These are phyloP conservation scores for Homarus gammarus DNA, from an alignment of 2,888 invertebrate genomes.

Conservation along the genomic window DNA sequence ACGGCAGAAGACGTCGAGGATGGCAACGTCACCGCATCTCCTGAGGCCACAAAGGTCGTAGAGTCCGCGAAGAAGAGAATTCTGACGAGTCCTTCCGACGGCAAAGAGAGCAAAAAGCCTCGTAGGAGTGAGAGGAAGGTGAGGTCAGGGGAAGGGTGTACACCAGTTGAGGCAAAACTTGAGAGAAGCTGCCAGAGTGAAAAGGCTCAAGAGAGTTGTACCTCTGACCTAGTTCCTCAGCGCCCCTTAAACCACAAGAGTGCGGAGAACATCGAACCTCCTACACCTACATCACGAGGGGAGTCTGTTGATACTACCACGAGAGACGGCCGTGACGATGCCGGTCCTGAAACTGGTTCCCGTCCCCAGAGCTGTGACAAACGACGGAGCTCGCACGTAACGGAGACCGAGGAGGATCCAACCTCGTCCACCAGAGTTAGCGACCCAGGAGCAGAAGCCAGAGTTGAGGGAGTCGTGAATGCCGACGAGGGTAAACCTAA, in stretches of 20 bases:
- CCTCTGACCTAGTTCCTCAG: no score
- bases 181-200: background rate
- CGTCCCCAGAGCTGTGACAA: background rate
- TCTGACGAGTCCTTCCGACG: conserved; percentile 45
- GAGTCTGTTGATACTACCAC: no score
- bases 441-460: background rate
- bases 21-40: background rate
- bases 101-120: conserved; percentile 19
- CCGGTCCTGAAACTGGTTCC: background rate
- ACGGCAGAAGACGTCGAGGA: conserved; percentile 13
- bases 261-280: no score
- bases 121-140: conserved; percentile 33
- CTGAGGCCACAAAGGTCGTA: background rate
- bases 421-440: background rate
- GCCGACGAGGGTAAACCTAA: background rate
- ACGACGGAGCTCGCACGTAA: background rate
- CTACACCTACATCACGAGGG: no score
- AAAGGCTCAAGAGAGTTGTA: background rate
- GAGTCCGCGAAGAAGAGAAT: conserved; percentile 48
- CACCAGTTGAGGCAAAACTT: background rate
- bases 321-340: background rate
- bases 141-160: background rate
- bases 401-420: background rate
- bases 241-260: no score
- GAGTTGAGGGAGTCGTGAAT: background rate